phyloP scores from a whole-genome alignment of 1,140 invertebrate genomes.

The Zaprionus lachaisei region DNA sequence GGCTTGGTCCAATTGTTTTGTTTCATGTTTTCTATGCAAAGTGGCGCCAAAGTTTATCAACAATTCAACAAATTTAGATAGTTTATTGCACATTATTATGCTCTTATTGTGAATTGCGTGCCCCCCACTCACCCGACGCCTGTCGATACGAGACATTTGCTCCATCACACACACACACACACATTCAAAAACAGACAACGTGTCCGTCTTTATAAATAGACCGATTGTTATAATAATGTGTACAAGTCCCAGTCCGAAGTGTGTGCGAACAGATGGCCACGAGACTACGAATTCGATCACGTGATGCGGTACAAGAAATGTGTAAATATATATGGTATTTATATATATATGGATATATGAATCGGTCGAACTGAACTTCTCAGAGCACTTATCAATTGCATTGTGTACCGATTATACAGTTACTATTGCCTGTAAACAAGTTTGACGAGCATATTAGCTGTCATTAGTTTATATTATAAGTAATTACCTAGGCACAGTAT shows the following conservation, averaged over 20 bases:
- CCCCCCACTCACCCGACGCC: not conserved
- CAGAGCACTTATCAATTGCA: not conserved
- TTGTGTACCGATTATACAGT: constrained; percentile 8
- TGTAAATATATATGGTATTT: constrained; percentile 3
- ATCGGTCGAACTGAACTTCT: not conserved
- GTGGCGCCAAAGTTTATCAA: constrained; percentile 83
- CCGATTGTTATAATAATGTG: constrained; percentile 59
- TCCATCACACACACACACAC: not conserved
- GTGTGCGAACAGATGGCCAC: constrained; percentile 65
- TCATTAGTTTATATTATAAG: constrained; percentile 17
- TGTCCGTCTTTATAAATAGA: constrained; percentile 35
- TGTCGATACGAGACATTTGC: constrained; percentile 34
- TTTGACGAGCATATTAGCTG: constrained; percentile 12
- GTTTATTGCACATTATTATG: constrained; percentile 83
- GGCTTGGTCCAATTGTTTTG: constrained; percentile 46
- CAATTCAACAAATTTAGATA: constrained; percentile 82
- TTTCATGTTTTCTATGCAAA: constrained; percentile 74
- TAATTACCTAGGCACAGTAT: not conserved
- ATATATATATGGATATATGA: constrained; percentile 5
- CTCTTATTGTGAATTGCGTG: constrained; percentile 70
- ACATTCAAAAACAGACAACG: not conserved
- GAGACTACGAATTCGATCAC: constrained; percentile 35
- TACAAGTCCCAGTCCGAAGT: constrained; percentile 41
- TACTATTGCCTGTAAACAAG: constrained; percentile 21
- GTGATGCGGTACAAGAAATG: constrained; percentile 20